Evolutionary conservation across 2,797 vertebrate species (phyloP).

Genomic region (Catharus ustulatus): DNA sequence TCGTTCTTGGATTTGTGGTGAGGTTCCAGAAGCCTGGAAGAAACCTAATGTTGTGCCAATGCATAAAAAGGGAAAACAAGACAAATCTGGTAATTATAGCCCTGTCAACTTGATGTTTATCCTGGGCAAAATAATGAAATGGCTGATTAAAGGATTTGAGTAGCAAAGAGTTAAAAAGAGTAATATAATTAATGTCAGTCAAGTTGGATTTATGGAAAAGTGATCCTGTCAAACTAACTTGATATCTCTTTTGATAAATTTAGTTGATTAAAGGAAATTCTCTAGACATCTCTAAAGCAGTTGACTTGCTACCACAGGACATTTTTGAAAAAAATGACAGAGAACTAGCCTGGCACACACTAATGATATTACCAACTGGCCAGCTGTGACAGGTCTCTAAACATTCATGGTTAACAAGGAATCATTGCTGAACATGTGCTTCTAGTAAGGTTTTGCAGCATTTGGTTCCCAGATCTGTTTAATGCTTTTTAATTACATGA

Average conservation of each 20-base stretch:
- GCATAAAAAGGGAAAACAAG: conserved; percentile 20
- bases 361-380: not conserved
- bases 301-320: not conserved
- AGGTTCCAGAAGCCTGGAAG: not conserved
- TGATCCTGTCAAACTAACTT: conserved; percentile 23
- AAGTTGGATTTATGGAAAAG: conserved; percentile 23
- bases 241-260: conserved; percentile 17
- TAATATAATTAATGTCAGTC: conserved; percentile 38
- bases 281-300: not conserved
- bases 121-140: conserved; percentile 3
- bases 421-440: not conserved
- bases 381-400: not conserved
- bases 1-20: not conserved
- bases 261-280: conserved; percentile 39
- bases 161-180: conserved; percentile 54
- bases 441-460: not conserved
- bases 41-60: not conserved
- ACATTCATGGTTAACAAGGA: not conserved
- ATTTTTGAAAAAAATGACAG: not conserved
- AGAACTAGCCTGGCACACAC: not conserved
- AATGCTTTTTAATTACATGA: not conserved
- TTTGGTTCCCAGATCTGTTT: not conserved
- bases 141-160: conserved; percentile 13
- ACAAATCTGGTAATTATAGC: not conserved
- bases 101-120: conserved; percentile 9